Evolutionary conservation across 2,888 invertebrate species (phyloP), one percentile per base, ranked within the genome.

Genomic region (Pheosia gnoma): DNA sequence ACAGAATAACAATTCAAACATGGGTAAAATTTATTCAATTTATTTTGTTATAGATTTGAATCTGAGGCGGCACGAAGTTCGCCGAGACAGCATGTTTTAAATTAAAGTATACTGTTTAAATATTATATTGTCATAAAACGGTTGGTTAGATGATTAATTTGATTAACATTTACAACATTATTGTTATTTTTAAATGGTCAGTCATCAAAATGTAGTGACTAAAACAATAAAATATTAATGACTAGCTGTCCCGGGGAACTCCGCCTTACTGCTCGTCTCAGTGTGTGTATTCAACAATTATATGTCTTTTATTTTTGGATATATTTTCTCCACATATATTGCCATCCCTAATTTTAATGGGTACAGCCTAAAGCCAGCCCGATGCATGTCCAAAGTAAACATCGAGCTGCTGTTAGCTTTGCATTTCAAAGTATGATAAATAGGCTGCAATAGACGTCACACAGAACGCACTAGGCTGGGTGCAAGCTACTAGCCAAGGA

Each of bases 311-410:
- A 11, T 47, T 47, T n/a, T 47, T 4, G 5, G n/a, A 47, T 47
- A 7, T n/a, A 13, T 57, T 5, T 37, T 5, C 3, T 43, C 10
- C 7, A 36, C 10, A 52, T 8, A 45, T 10, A n/a, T n/a, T n/a
- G 53, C 10, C 70, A 67, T 8, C 73, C 75, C 74, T 75, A 72
- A 65, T 61, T 60, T 58, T 58, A 68, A 66, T 67, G 66, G 67
- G 67, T 77, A 67, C 67, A 70, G 68, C 58, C 71, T 75, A 72
- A 73, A 78, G 69, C 64, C 62, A 61, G 54, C 58, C 57, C 53
- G 52, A 63, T 64, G 68, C 69, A 72, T 60, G 67, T 76, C 80
- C 81, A 81, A 81, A 72, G 76, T 75, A 75, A 81, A 81, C 77
- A 81, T 59, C 59, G 62, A 53, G 62, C 70, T 64, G 64, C 60